Evolutionary conservation across 2,113 vertebrate species (phyloP).

Genomic region (Sander vitreus): DNA sequence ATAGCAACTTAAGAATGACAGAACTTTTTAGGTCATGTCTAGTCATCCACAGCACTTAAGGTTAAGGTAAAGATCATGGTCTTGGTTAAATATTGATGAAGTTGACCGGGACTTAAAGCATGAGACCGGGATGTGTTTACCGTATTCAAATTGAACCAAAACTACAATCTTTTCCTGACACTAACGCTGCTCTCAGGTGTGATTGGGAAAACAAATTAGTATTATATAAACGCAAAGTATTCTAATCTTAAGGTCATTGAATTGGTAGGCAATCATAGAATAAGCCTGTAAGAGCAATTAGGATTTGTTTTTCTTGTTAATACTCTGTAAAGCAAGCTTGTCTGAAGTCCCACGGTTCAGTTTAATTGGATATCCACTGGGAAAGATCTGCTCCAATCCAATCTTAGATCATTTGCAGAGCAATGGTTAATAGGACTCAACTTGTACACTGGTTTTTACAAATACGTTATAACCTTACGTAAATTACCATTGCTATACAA

Average conservation of each 20-base stretch:
- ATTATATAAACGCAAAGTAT: not conserved
- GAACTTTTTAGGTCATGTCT: not conserved
- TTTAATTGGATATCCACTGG: conserved; percentile 1
- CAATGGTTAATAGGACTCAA: not conserved
- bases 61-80: not conserved
- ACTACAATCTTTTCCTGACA: not conserved
- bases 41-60: not conserved
- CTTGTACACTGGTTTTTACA: not conserved
- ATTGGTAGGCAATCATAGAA: not conserved
- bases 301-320: conserved; percentile 3
- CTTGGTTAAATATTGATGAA: not conserved
- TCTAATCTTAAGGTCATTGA: not conserved
- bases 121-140: not conserved
- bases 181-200: not conserved
- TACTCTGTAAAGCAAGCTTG: not conserved
- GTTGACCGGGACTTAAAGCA: not conserved
- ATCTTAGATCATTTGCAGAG: conserved; percentile 8
- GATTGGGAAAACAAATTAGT: not conserved
- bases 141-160: too few relatives aligned
- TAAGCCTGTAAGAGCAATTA: not conserved
- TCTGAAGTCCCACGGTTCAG: not conserved
- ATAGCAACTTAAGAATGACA: not conserved
- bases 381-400: not conserved
- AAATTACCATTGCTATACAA: not conserved
- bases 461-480: too few relatives aligned